phyloP scores from a whole-genome alignment of 2,113 vertebrate species.

The Hydrolagus affinis region DNA sequence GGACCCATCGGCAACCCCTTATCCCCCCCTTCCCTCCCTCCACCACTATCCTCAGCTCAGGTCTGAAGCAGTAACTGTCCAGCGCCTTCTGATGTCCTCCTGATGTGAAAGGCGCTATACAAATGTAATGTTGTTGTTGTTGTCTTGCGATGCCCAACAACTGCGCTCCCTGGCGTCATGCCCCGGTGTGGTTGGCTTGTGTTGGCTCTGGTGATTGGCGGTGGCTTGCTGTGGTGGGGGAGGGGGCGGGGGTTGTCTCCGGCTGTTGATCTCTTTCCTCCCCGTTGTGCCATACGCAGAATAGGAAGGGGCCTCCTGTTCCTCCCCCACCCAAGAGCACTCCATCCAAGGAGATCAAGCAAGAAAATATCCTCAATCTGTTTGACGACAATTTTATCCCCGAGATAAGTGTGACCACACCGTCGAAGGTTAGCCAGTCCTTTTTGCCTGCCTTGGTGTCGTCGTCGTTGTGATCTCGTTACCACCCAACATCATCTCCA shows the following conservation, averaged over 20 bases:
- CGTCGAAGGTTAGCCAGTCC: conserved; percentile 81
- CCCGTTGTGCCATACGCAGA: conserved; percentile 61
- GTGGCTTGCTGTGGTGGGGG: too few species aligned
- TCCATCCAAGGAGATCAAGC: conserved; percentile 89
- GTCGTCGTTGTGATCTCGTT: background rate
- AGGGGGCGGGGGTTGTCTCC: background rate
- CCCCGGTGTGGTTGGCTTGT: too few species aligned
- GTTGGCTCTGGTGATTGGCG: too few species aligned
- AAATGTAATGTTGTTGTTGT: too few species aligned
- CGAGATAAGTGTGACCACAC: conserved; percentile 89
- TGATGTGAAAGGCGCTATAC: too few species aligned
- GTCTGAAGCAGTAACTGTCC: too few species aligned
- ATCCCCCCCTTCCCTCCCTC: too few species aligned
- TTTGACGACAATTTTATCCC: conserved; percentile 88
- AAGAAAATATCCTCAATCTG: conserved; percentile 90
- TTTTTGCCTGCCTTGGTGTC: conserved; percentile 5
- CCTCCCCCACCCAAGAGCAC: conserved; percentile 94
- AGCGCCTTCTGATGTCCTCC: too few species aligned
- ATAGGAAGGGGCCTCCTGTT: conserved; percentile 80
- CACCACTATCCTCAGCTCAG: too few species aligned
- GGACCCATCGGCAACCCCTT: too few species aligned
- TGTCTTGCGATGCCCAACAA: too few species aligned
- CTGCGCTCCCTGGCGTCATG: too few species aligned
- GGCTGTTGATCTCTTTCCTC: conserved; percentile 38
- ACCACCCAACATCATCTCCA: background rate